Evolutionary conservation across 1,140 invertebrate species (phyloP).

Genomic region (Pentalonia nigronervosa): DNA sequence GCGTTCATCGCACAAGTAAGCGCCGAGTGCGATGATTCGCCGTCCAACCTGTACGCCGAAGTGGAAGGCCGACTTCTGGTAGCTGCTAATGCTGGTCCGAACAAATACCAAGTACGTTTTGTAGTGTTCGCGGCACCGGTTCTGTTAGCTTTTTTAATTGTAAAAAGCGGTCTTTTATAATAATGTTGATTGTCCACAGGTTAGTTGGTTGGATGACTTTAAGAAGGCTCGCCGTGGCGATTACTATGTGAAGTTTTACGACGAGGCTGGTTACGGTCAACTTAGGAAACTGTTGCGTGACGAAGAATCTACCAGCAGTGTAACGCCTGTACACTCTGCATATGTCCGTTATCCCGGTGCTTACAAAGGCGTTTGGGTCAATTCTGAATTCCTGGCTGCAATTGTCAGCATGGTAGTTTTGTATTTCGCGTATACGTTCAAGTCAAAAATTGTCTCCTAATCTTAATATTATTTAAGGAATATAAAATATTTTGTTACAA

Average conservation of each 20-base stretch:
- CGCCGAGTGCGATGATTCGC: slow-evolving; percentile 73
- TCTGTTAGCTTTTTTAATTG: neutral
- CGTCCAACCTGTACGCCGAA: slow-evolving; percentile 82
- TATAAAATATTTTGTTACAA: neutral
- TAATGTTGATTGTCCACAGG: slow-evolving; percentile 66
- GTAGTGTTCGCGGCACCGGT: neutral
- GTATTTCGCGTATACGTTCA: slow-evolving; percentile 85
- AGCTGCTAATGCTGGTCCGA: slow-evolving; percentile 75
- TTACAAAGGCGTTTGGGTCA: slow-evolving; percentile 90
- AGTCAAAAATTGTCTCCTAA: slow-evolving; percentile 78
- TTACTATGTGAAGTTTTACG: slow-evolving; percentile 82
- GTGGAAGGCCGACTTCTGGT: slow-evolving; percentile 82
- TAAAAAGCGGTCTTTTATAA: neutral
- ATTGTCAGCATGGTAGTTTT: slow-evolving; percentile 79
- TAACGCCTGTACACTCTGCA: slow-evolving; percentile 79
- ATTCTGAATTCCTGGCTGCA: slow-evolving; percentile 89
- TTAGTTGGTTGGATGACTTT: slow-evolving; percentile 90
- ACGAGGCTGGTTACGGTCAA: slow-evolving; percentile 89
- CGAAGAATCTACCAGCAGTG: slow-evolving; percentile 71
- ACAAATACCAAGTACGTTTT: slow-evolving; percentile 86
- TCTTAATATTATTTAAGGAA: slow-evolving; percentile 3
- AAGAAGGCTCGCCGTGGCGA: slow-evolving; percentile 80
- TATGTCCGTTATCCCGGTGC: slow-evolving; percentile 83
- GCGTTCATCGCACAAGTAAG: slow-evolving; percentile 81
- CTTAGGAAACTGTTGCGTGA: slow-evolving; percentile 79